A percentile compares a stretch with the other conserved stretches of the same genome.
These are phyloP conservation scores for Cynaeus angustus DNA, from an alignment of 2,888 invertebrate species.

Conservation along the genomic window DNA sequence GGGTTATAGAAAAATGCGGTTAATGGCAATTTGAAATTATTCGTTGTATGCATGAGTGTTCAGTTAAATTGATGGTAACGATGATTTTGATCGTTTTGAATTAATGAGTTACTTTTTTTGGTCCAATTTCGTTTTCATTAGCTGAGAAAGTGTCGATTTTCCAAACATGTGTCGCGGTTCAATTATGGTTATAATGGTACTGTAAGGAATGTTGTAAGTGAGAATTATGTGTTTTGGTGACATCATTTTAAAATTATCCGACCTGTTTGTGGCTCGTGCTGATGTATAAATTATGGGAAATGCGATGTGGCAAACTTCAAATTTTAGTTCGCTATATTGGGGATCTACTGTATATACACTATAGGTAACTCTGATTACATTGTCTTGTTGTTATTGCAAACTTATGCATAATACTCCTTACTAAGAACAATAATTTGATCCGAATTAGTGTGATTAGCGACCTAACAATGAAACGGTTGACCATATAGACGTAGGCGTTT, in stretches of 20 bases:
- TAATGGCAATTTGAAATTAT: background rate
- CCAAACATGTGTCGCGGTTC: background rate
- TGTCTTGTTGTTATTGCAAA: too few relatives aligned
- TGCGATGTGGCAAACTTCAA: too few relatives aligned
- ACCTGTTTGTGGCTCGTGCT: background rate
- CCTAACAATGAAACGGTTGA: too few relatives aligned
- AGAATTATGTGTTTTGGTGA: background rate
- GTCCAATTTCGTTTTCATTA: background rate
- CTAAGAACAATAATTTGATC: too few relatives aligned
- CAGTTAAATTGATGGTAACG: conserved; percentile 4
- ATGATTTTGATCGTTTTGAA: background rate
- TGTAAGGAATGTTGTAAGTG: background rate
- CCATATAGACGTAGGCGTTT: too few relatives aligned
- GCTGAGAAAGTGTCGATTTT: background rate
- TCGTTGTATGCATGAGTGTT: background rate
- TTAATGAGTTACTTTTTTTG: background rate
- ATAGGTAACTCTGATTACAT: too few relatives aligned
- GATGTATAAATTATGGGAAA: background rate
- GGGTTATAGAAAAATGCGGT: conserved; percentile 11
- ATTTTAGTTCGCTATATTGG: too few relatives aligned
- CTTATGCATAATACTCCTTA: too few relatives aligned
- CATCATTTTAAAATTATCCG: conserved; percentile 2
- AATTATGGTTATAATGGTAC: background rate
- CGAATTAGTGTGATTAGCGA: too few relatives aligned
- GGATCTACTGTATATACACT: too few relatives aligned